phyloP scores from a whole-genome alignment of 1,140 invertebrate genomes.

The Trissolcus basalis region DNA sequence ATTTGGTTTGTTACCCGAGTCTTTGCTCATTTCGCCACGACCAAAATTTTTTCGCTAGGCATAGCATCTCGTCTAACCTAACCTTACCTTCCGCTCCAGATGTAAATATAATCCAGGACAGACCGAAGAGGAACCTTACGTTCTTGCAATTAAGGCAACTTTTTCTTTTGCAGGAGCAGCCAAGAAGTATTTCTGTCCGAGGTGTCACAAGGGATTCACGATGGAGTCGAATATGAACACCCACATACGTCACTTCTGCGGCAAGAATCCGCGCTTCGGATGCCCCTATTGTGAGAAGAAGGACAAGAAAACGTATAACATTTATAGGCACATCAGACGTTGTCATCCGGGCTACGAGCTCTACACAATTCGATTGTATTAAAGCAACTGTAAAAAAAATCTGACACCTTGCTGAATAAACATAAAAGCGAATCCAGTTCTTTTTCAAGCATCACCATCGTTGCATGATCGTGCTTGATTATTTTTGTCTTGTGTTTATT shows the following conservation, averaged over 20 bases:
- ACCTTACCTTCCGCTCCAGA: not conserved
- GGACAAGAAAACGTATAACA: conserved; percentile 62
- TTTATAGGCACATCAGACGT: conserved; percentile 70
- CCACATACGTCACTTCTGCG: conserved; percentile 67
- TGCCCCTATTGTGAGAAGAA: conserved; percentile 71
- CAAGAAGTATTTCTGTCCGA: conserved; percentile 44
- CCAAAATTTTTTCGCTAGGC: too few species aligned
- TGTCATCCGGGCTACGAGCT: conserved; percentile 57
- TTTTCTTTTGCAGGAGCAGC: conserved; percentile 13
- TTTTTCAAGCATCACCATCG: conserved; percentile 13
- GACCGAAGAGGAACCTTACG: conserved; percentile 7
- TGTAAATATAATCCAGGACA: conserved; percentile 18
- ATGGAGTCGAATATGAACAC: conserved; percentile 63
- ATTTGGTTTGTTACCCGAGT: not conserved
- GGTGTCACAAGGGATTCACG: conserved; percentile 58
- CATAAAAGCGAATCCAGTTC: conserved; percentile 1
- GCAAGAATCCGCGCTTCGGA: conserved; percentile 75
- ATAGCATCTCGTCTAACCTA: not conserved
- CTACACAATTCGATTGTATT: conserved; percentile 55
- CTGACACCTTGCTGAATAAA: conserved; percentile 17
- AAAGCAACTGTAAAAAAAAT: conserved; percentile 20
- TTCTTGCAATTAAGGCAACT: conserved; percentile 13
- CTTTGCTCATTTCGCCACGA: too few species aligned
- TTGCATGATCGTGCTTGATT: conserved; percentile 28
- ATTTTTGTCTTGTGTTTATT: too few species aligned